These are phyloP conservation scores for Agelaius tricolor DNA, from an alignment of 2,113 vertebrate genomes.

Conservation along the genomic window DNA sequence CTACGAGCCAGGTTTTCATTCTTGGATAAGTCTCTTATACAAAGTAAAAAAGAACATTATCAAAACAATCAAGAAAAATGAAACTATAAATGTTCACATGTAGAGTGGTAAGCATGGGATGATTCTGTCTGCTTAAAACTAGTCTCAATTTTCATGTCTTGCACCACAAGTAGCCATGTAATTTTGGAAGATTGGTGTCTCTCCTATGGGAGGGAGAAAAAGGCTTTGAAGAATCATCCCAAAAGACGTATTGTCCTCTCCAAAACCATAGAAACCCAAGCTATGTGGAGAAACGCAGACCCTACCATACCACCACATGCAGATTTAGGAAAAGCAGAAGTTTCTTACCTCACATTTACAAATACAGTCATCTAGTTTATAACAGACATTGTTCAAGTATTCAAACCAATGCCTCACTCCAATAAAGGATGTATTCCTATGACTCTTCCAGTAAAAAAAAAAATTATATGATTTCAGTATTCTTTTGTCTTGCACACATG, in stretches of 20 bases:
- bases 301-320: background rate
- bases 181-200: background rate
- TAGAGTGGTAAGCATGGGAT: background rate
- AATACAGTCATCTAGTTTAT: background rate
- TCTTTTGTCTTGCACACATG: background rate
- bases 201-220: background rate
- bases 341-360: background rate
- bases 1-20: background rate
- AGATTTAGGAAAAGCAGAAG: background rate
- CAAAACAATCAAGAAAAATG: background rate
- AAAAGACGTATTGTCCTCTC: background rate
- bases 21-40: background rate
- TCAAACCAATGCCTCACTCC: background rate
- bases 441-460: background rate
- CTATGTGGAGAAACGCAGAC: background rate
- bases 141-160: background rate
- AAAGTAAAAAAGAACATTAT: background rate
- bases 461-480: background rate
- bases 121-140: background rate
- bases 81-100: background rate
- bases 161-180: background rate
- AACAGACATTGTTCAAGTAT: background rate
- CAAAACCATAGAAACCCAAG: background rate
- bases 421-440: background rate
- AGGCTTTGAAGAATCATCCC: background rate